These are phyloP conservation scores for Corydoras maculifer DNA, from an alignment of 2,113 vertebrate genomes.

Conservation along the genomic window DNA sequence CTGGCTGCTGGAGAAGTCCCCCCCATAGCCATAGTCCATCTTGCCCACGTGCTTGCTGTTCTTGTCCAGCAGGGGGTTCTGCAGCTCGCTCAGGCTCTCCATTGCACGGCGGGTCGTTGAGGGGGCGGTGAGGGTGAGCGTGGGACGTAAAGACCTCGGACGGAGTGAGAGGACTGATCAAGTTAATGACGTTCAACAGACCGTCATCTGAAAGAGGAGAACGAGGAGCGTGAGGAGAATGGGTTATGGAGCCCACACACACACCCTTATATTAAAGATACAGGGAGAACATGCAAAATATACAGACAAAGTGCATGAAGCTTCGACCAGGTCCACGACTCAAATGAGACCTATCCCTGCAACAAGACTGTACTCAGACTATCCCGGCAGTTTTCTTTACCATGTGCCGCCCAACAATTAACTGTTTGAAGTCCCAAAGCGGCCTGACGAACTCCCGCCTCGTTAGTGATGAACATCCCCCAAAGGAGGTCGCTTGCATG, in stretches of 20 bases:
- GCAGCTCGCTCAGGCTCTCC: constrained; percentile 89
- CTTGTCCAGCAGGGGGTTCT: constrained; percentile 84
- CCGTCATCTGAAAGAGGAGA: constrained; percentile 41
- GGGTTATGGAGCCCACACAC: constrained; percentile 27
- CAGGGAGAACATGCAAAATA: too few species aligned
- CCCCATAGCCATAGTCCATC: constrained; percentile 71
- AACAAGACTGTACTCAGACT: background rate
- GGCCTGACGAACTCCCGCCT: too few species aligned
- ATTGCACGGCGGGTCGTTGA: constrained; percentile 55
- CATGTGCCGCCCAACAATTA: too few species aligned
- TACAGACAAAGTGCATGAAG: too few species aligned
- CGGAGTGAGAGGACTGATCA: constrained; percentile 14
- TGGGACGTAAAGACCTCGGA: too few species aligned
- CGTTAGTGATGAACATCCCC: too few species aligned
- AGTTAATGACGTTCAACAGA: constrained; percentile 42
- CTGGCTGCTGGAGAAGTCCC: constrained; percentile 72
- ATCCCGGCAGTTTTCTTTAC: too few species aligned
- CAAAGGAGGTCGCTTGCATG: too few species aligned
- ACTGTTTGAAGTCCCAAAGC: too few species aligned
- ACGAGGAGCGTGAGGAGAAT: constrained; percentile 16
- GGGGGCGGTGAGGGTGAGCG: too few species aligned
- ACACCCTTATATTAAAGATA: background rate
- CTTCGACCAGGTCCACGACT: too few species aligned
- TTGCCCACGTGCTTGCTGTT: constrained; percentile 74
- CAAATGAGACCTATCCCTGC: background rate